These are phyloP conservation scores for Limnephilus rhombicus DNA, from an alignment of 2,888 invertebrate species.

Conservation along the genomic window DNA sequence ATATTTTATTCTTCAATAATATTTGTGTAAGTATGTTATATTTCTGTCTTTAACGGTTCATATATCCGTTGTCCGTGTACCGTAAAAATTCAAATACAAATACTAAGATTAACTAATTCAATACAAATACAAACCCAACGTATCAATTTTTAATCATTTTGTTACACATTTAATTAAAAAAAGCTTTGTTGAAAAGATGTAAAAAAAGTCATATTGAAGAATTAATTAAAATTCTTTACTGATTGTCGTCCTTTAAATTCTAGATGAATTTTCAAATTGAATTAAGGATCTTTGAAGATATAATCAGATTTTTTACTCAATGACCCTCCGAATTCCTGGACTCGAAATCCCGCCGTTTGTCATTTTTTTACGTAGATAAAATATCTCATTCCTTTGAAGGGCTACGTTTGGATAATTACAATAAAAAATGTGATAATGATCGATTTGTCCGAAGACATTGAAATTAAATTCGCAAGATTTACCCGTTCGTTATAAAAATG, in stretches of 20 bases:
- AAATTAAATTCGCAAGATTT: background rate
- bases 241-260: background rate
- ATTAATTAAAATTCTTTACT: background rate
- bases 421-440: conserved; percentile 62
- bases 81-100: too few species aligned
- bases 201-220: background rate
- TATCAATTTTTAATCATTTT: background rate
- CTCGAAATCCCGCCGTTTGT: conserved; percentile 27
- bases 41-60: background rate
- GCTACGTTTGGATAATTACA: conserved; percentile 61
- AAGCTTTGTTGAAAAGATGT: background rate
- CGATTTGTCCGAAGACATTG: conserved; percentile 52
- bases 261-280: conserved; percentile 16
- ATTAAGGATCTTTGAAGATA: background rate
- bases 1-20: background rate
- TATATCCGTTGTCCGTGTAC: background rate
- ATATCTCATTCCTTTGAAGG: conserved; percentile 23
- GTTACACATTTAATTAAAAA: background rate
- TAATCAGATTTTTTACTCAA: conserved; percentile 30
- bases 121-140: background rate
- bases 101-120: too few species aligned
- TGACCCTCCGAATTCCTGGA: background rate
- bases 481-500: background rate
- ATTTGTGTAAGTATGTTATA: background rate
- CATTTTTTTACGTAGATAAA: conserved; percentile 4